These are phyloP conservation scores for Neoscelio sp. DNA, from an alignment of 2,888 invertebrate species.

Conservation along the genomic window DNA sequence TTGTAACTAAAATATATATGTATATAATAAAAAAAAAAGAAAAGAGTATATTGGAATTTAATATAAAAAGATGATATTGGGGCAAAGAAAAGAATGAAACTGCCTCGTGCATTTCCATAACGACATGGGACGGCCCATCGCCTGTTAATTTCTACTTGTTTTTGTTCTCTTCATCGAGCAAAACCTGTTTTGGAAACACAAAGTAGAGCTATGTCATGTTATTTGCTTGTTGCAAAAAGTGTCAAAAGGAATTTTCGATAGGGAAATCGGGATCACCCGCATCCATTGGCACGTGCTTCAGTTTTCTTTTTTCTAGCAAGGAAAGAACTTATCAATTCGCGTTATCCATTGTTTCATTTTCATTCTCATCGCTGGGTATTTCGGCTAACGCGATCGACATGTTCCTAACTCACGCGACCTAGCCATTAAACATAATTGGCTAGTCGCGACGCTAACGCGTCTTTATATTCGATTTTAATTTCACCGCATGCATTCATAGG, in stretches of 20 bases:
- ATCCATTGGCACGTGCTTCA: conserved; percentile 31
- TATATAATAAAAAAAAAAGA: not conserved
- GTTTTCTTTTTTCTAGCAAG: conserved; percentile 2
- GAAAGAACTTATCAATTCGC: too few species aligned
- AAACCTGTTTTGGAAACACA: conserved; percentile 26
- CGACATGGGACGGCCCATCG: conserved; percentile 31
- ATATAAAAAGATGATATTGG: not conserved
- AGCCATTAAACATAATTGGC: not conserved
- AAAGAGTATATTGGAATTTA: too few species aligned
- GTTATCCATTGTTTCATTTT: conserved; percentile 1
- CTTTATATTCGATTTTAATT: conserved; percentile 8
- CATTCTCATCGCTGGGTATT: not conserved
- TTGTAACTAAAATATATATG: too few species aligned
- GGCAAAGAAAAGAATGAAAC: not conserved
- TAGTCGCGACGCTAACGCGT: not conserved
- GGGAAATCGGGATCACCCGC: conserved; percentile 48
- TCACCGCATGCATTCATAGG: conserved; percentile 64
- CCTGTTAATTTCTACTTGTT: not conserved
- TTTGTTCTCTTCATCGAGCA: conserved; percentile 4
- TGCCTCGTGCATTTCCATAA: conserved; percentile 15
- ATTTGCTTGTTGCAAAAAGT: conserved; percentile 69
- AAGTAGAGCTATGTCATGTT: conserved; percentile 69
- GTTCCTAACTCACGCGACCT: conserved; percentile 35
- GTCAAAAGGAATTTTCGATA: conserved; percentile 59
- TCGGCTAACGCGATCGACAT: conserved; percentile 46